These are phyloP conservation scores for Cactoblastis cactorum DNA, from an alignment of 2,888 invertebrate genomes.

Conservation along the genomic window DNA sequence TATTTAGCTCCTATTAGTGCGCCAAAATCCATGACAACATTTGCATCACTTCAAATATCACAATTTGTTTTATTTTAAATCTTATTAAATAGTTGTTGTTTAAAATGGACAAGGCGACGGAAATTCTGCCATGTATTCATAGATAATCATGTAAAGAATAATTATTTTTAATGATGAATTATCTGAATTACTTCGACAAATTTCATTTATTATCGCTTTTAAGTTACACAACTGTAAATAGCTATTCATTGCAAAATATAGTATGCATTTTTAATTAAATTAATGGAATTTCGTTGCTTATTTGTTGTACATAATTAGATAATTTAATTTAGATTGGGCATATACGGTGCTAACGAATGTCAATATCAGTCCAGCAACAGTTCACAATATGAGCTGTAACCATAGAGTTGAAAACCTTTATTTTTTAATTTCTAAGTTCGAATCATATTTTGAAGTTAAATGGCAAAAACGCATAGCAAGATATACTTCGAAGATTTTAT, in stretches of 20 bases:
- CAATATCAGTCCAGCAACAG: slow-evolving; percentile 56
- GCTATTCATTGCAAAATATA: slow-evolving; percentile 13
- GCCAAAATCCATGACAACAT: not conserved
- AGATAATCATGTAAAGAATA: not conserved
- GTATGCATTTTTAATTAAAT: slow-evolving; percentile 12
- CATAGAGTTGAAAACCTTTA: too few relatives aligned
- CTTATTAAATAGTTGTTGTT: not conserved
- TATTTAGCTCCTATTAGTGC: not conserved
- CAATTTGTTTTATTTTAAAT: not conserved
- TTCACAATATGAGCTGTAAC: too few relatives aligned
- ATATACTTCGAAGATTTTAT: too few relatives aligned
- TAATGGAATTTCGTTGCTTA: slow-evolving; percentile 30
- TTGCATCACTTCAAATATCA: slow-evolving; percentile 11
- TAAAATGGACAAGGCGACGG: not conserved
- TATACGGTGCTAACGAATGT: slow-evolving; percentile 69
- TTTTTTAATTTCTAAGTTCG: too few relatives aligned
- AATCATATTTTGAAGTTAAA: too few relatives aligned
- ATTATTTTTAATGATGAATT: not conserved
- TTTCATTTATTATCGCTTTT: slow-evolving; percentile 1
- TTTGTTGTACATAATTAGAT: slow-evolving; percentile 45
- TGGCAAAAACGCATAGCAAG: too few relatives aligned
- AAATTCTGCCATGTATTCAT: not conserved
- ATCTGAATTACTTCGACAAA: not conserved
- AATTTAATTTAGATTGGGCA: slow-evolving; percentile 56
- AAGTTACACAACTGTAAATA: slow-evolving; percentile 21